Evolutionary conservation across 2,113 vertebrate genomes (phyloP), one percentile per base, ranked within the genome.

Genomic region (Pituophis catenifer): DNA sequence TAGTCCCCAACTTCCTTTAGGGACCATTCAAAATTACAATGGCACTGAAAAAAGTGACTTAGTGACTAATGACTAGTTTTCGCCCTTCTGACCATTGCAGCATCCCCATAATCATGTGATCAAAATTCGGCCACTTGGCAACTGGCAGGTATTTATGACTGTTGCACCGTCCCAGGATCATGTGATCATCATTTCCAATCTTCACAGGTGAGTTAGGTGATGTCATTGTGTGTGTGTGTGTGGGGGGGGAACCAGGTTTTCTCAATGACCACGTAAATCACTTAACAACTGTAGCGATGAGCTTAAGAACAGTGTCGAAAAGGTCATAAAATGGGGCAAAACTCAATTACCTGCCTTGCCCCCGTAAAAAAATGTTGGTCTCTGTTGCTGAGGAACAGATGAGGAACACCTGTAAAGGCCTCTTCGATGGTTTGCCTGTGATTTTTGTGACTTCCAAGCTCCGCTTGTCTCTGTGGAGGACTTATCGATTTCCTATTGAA

Each of bases 401-500:
- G 13, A 70, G 29, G 29, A 6, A n/a, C 29, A 70, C 29, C 11
- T 70, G 65, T n/a, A 53, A 88, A 88, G 50, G 33, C 33, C 12
- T 89, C 54, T 59, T 24, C 0, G 38, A 62, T 59, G 38, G 38
- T 19, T 24, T 50, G 50, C 52, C 50, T 29, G 50, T 53, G 75
- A 21, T 44, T 44, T 81, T 21, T 81, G 75, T 81, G 75, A 44
- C 33, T 81, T 81, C 33, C 75, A 26, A 48, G 5, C 86, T 38
- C 44, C 11, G 3, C 8, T 26, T 3, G 65, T 89, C 86, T 50
- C 54, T 89, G 91, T 26, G 88, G 19, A 21, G 29, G 44, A 85
- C 58, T 59, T 54, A 85, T 52, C n/a, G 89, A 88, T 92, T 94
- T 93, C 38, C 88, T 53, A 81, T 58, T 48, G 54, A 23, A 90